phyloP scores from a whole-genome alignment of 2,888 invertebrate species.

The Polyommatus icarus region DNA sequence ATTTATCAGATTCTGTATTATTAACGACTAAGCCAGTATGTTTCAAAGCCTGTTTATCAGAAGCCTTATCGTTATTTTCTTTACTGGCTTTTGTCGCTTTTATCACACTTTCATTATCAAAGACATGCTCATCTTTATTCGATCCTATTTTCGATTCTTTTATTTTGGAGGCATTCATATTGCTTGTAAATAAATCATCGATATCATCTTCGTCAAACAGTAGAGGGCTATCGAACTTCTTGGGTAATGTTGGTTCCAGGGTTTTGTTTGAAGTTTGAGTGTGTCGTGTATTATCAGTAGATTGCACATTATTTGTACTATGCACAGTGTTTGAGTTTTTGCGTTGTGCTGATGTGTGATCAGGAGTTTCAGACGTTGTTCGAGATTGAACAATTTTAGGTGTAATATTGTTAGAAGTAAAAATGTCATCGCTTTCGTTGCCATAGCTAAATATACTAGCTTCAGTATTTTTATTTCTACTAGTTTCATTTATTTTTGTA shows the following conservation, averaged over 20 bases:
- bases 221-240: constrained; percentile 35
- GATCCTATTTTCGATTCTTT: constrained; percentile 27
- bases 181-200: constrained; percentile 39
- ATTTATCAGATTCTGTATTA: neutral
- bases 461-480: constrained; percentile 33
- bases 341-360: neutral
- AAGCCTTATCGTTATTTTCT: constrained; percentile 26
- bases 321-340: constrained; percentile 27
- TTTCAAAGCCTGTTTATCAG: neutral
- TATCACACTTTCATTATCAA: constrained; percentile 33
- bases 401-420: constrained; percentile 39
- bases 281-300: constrained; percentile 32
- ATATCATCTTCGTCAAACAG: constrained; percentile 60
- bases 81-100: constrained; percentile 32
- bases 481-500: neutral
- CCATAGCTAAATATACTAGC: constrained; percentile 56
- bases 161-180: constrained; percentile 20
- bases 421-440: constrained; percentile 53
- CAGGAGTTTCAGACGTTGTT: neutral
- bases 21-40: neutral
- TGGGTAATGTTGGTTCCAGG: constrained; percentile 30
- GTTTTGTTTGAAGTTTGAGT: constrained; percentile 33
- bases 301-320: constrained; percentile 32
- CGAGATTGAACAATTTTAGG: constrained; percentile 3
- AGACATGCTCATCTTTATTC: constrained; percentile 28